Evolutionary conservation across 2,113 vertebrate genomes (phyloP).

Genomic region (Pelmatolapia mariae): DNA sequence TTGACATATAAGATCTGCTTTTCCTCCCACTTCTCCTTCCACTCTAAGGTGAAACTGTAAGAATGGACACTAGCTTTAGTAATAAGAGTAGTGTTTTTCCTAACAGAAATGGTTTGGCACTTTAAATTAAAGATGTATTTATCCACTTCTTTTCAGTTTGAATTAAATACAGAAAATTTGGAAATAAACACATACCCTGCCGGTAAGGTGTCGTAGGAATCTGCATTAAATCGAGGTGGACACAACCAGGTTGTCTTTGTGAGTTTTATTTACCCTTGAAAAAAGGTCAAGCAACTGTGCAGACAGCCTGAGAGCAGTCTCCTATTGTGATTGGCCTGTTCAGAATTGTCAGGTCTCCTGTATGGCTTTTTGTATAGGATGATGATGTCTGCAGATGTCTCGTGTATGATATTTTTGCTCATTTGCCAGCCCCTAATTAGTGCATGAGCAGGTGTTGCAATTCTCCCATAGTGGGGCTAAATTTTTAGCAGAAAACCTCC

Average conservation of each 20-base stretch:
- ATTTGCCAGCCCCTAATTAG: neutral
- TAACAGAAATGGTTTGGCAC: neutral
- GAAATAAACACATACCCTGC: neutral
- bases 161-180: neutral
- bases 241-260: neutral
- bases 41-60: neutral
- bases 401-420: neutral
- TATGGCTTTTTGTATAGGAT: neutral
- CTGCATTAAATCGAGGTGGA: neutral
- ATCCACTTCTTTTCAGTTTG: neutral
- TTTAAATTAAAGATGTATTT: neutral
- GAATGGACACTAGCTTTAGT: neutral
- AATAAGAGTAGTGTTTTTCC: neutral
- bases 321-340: neutral
- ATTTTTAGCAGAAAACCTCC: neutral
- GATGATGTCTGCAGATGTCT: neutral
- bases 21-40: neutral
- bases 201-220: neutral
- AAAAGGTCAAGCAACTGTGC: neutral
- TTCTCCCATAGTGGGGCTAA: neutral
- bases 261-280: neutral
- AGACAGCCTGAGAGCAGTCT: neutral
- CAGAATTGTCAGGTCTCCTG: neutral
- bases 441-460: neutral
- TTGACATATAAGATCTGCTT: neutral